phyloP scores from a whole-genome alignment of 1,140 invertebrate species.

The Drosophila nasuta region DNA sequence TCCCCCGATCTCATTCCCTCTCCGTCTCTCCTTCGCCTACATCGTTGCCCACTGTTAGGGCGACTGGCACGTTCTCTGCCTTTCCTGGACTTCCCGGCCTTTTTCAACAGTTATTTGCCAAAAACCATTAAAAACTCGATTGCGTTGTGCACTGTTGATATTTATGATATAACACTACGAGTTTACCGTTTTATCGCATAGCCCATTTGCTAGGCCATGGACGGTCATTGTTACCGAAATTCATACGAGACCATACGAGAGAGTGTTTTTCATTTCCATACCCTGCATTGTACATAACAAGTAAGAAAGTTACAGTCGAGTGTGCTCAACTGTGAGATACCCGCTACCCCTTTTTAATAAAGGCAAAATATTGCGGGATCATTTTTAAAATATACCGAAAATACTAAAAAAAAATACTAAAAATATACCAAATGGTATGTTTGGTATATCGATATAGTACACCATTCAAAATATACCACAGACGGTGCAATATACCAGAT shows the following conservation, averaged over 20 bases:
- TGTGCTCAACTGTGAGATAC: too few relatives aligned
- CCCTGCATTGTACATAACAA: neutral
- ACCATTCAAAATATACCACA: too few relatives aligned
- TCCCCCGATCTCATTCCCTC: neutral
- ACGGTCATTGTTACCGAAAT: conserved; percentile 59
- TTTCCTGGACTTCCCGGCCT: conserved; percentile 72
- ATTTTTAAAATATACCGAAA: too few relatives aligned
- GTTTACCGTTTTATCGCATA: conserved; percentile 4
- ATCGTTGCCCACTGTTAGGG: neutral
- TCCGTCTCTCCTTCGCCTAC: neutral
- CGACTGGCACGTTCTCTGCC: conserved; percentile 50
- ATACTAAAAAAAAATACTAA: too few relatives aligned
- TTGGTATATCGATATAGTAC: too few relatives aligned
- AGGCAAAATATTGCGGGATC: too few relatives aligned
- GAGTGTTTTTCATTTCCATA: neutral
- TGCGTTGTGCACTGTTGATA: conserved; percentile 54
- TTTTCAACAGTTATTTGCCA: conserved; percentile 63
- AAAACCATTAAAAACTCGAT: conserved; percentile 61
- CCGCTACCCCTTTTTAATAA: too few relatives aligned
- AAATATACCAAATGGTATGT: too few relatives aligned
- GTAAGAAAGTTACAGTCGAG: too few relatives aligned
- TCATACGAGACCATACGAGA: neutral
- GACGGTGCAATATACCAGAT: too few relatives aligned
- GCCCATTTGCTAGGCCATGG: conserved; percentile 50
- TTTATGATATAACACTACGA: conserved; percentile 70